Evolutionary conservation across 1,140 invertebrate genomes (phyloP).

Genomic region (Portunus trituberculatus): DNA sequence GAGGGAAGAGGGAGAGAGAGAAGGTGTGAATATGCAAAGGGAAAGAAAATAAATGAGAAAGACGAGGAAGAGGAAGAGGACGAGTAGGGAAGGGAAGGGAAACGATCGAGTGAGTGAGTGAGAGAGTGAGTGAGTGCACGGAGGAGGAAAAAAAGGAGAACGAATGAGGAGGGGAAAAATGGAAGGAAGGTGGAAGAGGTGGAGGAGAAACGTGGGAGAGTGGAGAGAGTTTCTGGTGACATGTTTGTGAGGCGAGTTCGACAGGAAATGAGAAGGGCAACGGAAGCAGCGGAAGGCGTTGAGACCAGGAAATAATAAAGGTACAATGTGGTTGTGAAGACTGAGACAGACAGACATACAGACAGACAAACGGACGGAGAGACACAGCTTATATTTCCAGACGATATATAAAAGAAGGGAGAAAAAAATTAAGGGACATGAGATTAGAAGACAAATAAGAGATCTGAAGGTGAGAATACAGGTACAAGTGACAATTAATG

Average conservation of each 20-base stretch:
- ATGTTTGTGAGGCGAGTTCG: background rate
- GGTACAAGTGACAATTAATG: background rate
- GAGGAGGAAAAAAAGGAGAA: background rate
- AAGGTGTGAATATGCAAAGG: too few relatives aligned
- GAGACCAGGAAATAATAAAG: background rate
- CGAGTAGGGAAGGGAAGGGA: background rate
- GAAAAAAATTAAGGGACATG: background rate
- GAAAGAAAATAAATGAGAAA: background rate
- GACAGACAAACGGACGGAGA: too few relatives aligned
- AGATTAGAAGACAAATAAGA: background rate
- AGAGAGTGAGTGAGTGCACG: background rate
- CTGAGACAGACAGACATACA: too few relatives aligned
- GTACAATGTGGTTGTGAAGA: too few relatives aligned
- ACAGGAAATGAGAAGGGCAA: background rate
- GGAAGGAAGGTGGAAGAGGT: background rate
- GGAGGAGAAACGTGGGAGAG: background rate
- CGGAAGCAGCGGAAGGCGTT: background rate
- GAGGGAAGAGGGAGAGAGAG: too few relatives aligned
- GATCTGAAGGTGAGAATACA: background rate
- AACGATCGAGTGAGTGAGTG: background rate
- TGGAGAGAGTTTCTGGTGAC: background rate
- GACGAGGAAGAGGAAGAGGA: background rate
- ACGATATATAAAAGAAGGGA: background rate
- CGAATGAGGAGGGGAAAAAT: background rate
- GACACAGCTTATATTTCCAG: background rate